A percentile compares a stretch with the other conserved stretches of the same genome.
phyloP scores from a whole-genome alignment of 37 sponge, comb jelly and placozoan genomes.

The Cladorhizidae sp. region DNA sequence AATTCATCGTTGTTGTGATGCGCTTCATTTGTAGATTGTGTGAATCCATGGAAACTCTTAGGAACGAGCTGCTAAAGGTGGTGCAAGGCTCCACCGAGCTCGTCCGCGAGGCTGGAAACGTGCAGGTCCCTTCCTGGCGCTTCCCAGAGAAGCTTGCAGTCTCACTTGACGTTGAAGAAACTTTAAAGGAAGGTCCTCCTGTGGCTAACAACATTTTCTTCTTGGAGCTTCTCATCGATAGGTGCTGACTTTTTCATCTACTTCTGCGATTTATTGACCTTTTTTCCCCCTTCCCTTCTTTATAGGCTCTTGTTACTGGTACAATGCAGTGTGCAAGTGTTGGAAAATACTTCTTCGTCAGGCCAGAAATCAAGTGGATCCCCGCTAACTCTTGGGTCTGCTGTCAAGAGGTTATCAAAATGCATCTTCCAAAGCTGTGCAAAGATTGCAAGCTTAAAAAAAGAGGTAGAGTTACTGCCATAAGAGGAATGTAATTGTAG shows the following conservation, averaged over 20 bases:
- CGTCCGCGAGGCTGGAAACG: background rate
- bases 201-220: background rate
- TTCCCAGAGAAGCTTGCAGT: conserved; percentile 53
- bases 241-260: conserved; percentile 8
- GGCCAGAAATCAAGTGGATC: background rate
- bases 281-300: background rate
- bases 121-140: conserved; percentile 62
- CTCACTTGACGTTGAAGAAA: conserved; percentile 26
- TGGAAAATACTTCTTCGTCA: conserved; percentile 2
- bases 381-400: conserved; percentile 57
- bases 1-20: no score
- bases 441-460: background rate
- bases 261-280: background rate
- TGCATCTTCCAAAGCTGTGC: background rate
- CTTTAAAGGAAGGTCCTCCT: conserved; percentile 1
- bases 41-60: conserved; percentile 18
- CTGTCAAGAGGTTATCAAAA: conserved; percentile 43
- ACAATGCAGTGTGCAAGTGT: conserved; percentile 34
- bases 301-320: conserved; percentile 47
- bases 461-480: conserved; percentile 17
- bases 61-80: conserved; percentile 16
- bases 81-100: conserved; percentile 29
- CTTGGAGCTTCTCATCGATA: conserved; percentile 57
- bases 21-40: no score
- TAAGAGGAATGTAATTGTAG: background rate